These are phyloP conservation scores for Pelodiscus sinensis DNA, from an alignment of 2,113 vertebrate species.

Conservation along the genomic window DNA sequence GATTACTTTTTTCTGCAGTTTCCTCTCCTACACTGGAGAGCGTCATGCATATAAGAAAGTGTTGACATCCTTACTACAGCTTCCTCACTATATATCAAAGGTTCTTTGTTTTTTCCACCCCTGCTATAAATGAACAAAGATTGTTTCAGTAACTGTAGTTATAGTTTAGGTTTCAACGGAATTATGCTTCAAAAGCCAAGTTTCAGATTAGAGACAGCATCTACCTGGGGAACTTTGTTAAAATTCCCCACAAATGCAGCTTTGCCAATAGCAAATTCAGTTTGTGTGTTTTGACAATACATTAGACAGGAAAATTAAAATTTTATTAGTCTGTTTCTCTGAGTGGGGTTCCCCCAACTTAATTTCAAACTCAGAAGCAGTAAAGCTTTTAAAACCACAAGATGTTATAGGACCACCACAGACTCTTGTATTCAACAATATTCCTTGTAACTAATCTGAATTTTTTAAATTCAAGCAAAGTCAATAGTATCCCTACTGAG, in stretches of 20 bases:
- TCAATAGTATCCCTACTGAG: no score
- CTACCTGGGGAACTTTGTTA: not conserved
- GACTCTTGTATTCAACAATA: accelerated
- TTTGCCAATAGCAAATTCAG: not conserved
- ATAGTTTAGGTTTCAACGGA: no score
- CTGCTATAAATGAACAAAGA: no score
- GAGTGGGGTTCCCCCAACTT: accelerated
- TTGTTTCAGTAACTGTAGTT: no score
- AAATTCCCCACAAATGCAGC: not conserved
- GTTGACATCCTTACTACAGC: not conserved
- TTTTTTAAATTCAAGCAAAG: no score
- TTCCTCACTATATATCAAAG: not conserved
- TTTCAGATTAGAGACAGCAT: no score
- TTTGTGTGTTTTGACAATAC: not conserved
- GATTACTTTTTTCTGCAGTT: accelerated
- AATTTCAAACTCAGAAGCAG: no score
- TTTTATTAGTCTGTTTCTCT: not conserved
- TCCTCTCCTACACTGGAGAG: not conserved
- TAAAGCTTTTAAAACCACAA: accelerated
- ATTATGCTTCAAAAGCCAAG: no score
- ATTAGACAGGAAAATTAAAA: not conserved
- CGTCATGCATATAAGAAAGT: not conserved
- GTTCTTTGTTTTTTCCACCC: not conserved
- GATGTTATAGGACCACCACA: accelerated
- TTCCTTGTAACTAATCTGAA: accelerated